phyloP scores from a whole-genome alignment of 37 sponge, comb jelly and placozoan genomes.

The Haliclona indistincta region DNA sequence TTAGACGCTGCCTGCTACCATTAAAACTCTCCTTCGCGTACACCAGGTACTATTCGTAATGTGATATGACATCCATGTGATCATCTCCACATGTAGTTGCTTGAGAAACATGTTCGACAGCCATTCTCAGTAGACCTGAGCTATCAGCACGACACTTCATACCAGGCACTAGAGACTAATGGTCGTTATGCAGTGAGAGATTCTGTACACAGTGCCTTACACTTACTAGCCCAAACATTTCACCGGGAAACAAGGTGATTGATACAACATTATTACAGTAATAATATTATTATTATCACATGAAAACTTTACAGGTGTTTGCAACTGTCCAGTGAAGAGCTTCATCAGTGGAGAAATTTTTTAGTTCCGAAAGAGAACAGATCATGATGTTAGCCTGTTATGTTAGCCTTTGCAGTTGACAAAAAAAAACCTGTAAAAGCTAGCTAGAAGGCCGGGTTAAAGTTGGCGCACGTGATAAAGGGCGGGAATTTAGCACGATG shows the following conservation, averaged over 20 bases:
- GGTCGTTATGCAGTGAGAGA: constrained; percentile 53
- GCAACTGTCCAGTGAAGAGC: constrained; percentile 14
- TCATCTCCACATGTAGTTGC: constrained; percentile 9
- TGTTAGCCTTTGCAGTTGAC: no score
- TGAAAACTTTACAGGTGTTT: constrained; percentile 14
- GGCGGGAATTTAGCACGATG: no score
- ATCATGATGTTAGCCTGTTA: no score
- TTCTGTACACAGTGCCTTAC: constrained; percentile 40
- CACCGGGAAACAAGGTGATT: constrained; percentile 19
- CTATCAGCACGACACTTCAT: not conserved
- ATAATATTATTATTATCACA: not conserved
- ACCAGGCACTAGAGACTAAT: constrained; percentile 41
- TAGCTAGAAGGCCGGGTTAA: no score
- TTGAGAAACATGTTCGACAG: constrained; percentile 49
- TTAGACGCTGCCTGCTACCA: not conserved
- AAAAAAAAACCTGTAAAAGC: no score
- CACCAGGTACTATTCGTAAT: not conserved
- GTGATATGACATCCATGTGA: not conserved
- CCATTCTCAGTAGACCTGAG: not conserved
- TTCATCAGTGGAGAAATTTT: constrained; percentile 22
- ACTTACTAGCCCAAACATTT: constrained; percentile 27
- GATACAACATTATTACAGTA: not conserved
- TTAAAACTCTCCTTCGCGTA: not conserved
- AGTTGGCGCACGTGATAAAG: no score
- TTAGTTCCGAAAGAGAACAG: no score